These are phyloP conservation scores for Notodromas monacha DNA, from an alignment of 2,888 invertebrate species.

Conservation along the genomic window DNA sequence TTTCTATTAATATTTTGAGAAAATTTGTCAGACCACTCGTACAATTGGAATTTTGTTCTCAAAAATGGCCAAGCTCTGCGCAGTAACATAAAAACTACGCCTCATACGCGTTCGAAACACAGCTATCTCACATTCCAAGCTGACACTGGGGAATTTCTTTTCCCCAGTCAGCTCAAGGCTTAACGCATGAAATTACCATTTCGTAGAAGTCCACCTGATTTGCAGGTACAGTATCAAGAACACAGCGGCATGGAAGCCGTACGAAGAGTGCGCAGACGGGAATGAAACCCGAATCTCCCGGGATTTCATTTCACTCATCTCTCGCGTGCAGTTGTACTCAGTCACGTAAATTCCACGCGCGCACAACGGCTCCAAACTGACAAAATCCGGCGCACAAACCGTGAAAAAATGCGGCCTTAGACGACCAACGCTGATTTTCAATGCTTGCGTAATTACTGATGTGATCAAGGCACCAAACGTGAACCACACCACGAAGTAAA, in stretches of 20 bases:
- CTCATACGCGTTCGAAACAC: neutral
- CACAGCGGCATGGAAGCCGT: conserved; percentile 27
- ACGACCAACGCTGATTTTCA: conserved; percentile 70
- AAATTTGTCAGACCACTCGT: too few relatives aligned
- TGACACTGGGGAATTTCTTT: too few relatives aligned
- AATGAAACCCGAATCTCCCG: conserved; percentile 12
- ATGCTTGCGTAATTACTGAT: conserved; percentile 60
- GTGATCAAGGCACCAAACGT: conserved; percentile 54
- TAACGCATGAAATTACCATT: neutral
- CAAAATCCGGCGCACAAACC: conserved; percentile 35
- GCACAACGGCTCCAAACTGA: conserved; percentile 19
- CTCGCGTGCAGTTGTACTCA: conserved; percentile 13
- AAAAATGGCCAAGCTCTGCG: too few relatives aligned
- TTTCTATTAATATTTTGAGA: too few relatives aligned
- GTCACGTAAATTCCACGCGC: conserved; percentile 16
- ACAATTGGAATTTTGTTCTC: too few relatives aligned
- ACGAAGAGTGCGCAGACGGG: conserved; percentile 14
- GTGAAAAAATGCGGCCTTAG: conserved; percentile 73
- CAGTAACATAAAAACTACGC: too few relatives aligned
- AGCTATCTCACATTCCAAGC: neutral
- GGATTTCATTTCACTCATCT: conserved; percentile 7
- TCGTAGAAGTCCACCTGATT: too few relatives aligned
- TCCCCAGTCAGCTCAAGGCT: too few relatives aligned
- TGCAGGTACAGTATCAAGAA: conserved; percentile 31
- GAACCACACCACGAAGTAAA: conserved; percentile 45